phyloP scores from a whole-genome alignment of 2,888 invertebrate species.

The Campoletis raptor region DNA sequence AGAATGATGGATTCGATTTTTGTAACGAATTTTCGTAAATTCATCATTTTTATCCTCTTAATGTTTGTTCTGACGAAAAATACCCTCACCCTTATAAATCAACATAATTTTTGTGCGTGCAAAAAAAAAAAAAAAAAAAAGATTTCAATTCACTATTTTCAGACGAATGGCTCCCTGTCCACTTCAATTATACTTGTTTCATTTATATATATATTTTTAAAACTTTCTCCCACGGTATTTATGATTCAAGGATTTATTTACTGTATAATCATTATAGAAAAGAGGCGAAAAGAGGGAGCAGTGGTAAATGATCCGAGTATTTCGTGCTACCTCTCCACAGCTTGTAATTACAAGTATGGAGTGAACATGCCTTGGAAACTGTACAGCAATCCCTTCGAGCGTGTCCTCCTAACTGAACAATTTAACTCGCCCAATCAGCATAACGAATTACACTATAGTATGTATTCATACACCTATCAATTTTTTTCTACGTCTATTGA shows the following conservation, averaged over 20 bases:
- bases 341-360: slow-evolving; percentile 69
- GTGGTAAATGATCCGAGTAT: slow-evolving; percentile 65
- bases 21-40: slow-evolving; percentile 10
- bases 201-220: slow-evolving; percentile 20
- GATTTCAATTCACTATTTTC: neutral
- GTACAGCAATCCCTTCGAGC: slow-evolving; percentile 72
- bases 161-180: neutral
- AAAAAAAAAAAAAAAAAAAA: too few relatives aligned
- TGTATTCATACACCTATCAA: slow-evolving; percentile 4
- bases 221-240: slow-evolving; percentile 52
- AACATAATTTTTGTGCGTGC: neutral
- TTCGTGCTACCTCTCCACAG: slow-evolving; percentile 72
- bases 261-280: slow-evolving; percentile 44
- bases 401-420: slow-evolving; percentile 74
- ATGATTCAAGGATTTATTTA: slow-evolving; percentile 34
- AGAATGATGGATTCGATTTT: neutral
- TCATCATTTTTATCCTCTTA: neutral
- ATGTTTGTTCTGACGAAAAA: slow-evolving; percentile 8
- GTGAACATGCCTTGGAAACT: slow-evolving; percentile 58
- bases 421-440: slow-evolving; percentile 71
- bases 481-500: slow-evolving; percentile 11
- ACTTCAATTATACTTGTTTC: neutral
- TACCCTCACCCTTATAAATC: neutral
- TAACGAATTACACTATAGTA: slow-evolving; percentile 62
- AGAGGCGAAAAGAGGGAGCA: slow-evolving; percentile 20